phyloP scores from a whole-genome alignment of 2,888 invertebrate genomes.

The Tanaodytes sp. region DNA sequence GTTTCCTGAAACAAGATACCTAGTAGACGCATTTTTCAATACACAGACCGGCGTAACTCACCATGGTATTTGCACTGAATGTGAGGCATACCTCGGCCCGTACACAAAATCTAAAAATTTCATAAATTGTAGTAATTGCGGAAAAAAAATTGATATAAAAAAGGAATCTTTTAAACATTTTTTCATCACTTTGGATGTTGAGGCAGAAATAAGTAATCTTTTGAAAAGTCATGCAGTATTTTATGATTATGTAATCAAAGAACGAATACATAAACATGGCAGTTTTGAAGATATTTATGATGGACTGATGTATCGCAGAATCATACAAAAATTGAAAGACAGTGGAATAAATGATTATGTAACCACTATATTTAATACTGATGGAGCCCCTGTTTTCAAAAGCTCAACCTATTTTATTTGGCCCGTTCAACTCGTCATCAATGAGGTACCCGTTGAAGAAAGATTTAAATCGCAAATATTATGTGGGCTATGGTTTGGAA shows the following conservation, averaged over 20 bases:
- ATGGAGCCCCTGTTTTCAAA: neutral
- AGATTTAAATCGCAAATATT: neutral
- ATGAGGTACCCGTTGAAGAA: neutral
- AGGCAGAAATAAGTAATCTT: neutral
- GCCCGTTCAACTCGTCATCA: neutral
- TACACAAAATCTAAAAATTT: neutral
- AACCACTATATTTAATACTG: neutral
- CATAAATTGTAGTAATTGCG: neutral
- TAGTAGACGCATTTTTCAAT: conserved; percentile 9
- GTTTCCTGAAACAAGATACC: conserved; percentile 18
- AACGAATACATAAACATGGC: neutral
- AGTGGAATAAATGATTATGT: neutral
- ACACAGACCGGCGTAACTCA: neutral
- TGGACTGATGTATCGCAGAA: neutral
- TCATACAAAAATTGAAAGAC: neutral
- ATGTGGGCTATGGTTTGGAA: too few species aligned
- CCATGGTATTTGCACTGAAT: conserved; percentile 4
- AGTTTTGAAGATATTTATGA: neutral
- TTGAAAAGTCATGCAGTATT: neutral
- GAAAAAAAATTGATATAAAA: neutral
- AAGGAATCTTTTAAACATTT: neutral
- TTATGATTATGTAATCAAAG: neutral
- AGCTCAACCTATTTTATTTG: neutral
- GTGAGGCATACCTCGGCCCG: conserved; percentile 3
- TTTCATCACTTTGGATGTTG: neutral